Conservation (phyloP, 1,140 invertebrate species). For the Caenorhabditis inopinata region DNA sequence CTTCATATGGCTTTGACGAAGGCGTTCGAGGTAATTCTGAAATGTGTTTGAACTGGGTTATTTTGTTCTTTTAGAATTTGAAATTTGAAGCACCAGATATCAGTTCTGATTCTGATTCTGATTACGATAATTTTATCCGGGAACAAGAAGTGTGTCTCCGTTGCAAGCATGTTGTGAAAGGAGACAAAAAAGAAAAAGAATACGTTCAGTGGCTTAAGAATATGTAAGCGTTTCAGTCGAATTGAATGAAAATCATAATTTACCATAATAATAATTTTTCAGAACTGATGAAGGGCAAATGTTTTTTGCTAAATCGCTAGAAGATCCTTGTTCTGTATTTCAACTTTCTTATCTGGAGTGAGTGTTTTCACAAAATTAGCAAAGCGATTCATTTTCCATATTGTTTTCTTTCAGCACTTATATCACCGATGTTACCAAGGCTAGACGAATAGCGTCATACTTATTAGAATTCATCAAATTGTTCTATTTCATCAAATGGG, state of each 20-base stretch:
- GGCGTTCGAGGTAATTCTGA: background rate
- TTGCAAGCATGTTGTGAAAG: background rate
- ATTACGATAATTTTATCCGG: background rate
- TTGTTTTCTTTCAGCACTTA: background rate
- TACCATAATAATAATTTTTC: too few species aligned
- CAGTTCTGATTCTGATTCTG: background rate
- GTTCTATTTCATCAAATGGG: slow-evolving; percentile 8
- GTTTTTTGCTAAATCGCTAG: background rate
- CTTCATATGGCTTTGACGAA: background rate
- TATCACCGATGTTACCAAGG: background rate
- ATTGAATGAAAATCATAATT: too few species aligned
- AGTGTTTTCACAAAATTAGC: too few species aligned
- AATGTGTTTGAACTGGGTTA: too few species aligned
- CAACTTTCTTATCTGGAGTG: background rate
- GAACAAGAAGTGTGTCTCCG: background rate
- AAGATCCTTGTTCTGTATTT: background rate
- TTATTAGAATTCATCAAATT: background rate
- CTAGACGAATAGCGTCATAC: background rate
- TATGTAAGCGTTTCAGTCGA: background rate
- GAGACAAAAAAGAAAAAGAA: background rate
- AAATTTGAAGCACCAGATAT: background rate
- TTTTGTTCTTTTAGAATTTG: background rate
- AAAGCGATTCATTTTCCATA: too few species aligned
- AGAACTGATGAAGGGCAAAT: background rate
- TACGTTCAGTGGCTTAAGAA: background rate